Evolutionary conservation across 2,888 invertebrate genomes (phyloP).

Genomic region (Tenodera sinensis): DNA sequence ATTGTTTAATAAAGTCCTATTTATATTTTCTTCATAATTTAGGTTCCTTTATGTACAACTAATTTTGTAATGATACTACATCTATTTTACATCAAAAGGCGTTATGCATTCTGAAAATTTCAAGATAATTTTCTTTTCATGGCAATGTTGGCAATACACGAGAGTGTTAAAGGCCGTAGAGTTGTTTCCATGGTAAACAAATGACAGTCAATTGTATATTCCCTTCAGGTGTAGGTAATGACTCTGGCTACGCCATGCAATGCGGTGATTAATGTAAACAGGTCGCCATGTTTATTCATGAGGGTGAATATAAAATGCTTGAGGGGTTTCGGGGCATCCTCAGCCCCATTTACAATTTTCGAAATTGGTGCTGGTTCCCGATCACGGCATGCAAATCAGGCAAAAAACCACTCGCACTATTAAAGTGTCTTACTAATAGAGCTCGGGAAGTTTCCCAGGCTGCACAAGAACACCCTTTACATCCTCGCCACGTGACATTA

Average conservation of each 20-base stretch:
- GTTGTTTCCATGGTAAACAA: not conserved
- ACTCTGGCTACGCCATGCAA: not conserved
- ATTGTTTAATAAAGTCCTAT: too few relatives aligned
- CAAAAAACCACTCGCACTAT: not conserved
- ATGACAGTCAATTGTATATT: not conserved
- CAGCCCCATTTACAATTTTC: not conserved
- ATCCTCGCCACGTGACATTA: too few relatives aligned
- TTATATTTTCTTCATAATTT: too few relatives aligned
- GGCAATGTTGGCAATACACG: too few relatives aligned
- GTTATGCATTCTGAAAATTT: too few relatives aligned
- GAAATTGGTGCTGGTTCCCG: not conserved
- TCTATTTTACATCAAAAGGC: too few relatives aligned
- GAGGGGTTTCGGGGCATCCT: not conserved
- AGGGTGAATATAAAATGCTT: not conserved
- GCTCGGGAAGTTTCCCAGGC: too few relatives aligned
- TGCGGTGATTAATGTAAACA: not conserved
- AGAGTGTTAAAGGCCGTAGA: too few relatives aligned
- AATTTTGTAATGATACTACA: too few relatives aligned
- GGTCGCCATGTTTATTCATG: not conserved
- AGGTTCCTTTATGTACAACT: too few relatives aligned
- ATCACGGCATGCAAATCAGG: not conserved
- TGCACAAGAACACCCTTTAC: too few relatives aligned
- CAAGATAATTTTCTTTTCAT: too few relatives aligned
- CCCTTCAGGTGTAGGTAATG: not conserved
- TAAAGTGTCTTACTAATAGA: not conserved